Base-by-base conservation (phyloP, 2,113 vertebrate genomes). In the Ictalurus furcatus region DNA sequence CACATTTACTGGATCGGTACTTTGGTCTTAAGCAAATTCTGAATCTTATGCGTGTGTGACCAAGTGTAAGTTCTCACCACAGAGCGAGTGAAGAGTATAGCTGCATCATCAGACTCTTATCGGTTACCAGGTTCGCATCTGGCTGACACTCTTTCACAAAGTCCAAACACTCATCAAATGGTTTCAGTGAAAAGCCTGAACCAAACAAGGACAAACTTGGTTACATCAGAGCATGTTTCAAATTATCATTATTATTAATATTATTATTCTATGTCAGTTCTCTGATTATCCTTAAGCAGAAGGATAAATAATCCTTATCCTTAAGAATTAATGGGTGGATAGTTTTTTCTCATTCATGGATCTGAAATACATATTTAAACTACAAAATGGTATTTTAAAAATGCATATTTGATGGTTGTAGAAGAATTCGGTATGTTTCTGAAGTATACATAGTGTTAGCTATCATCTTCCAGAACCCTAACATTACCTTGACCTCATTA, bases 41-140 rank as follows among this genome's bases (percentile, higher is more conserved):
- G 23, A 9, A 44, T 44, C 21, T 78, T 25, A 13, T 13, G 23
- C 13, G 54, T 54, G 21, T 44, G 21, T 44, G 73, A 76, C 73
- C 28, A 11, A 59, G 19, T 61, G 74, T 25, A 34, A 28, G 48
- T 58, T 73, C 78, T 86, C 6, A 90, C 90, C 90, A 86, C 40
- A 90, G 87, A 30, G 87, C 76, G 30, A 88, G 40, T 17, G 87
- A 61, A 58, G 87, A 88, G 84, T 88, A 88, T 16, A 90, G 84
- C 67, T 52, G 71, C 61, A 86, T 12, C 90, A 88, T 88, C 63
- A 90, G 74, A 16, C 84, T 85, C 40, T 88, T 81, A 28, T 90
- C 90, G 2, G 73, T 63, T 61, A 90, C 61, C 23, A 88, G 73
- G 37, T 52, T 86, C 6, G 83, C 82, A 79, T 90, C 90, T 19